Evolutionary conservation across 2,113 vertebrate genomes (phyloP), one percentile per base, ranked within the genome.

Genomic region (Nicator chloris): DNA sequence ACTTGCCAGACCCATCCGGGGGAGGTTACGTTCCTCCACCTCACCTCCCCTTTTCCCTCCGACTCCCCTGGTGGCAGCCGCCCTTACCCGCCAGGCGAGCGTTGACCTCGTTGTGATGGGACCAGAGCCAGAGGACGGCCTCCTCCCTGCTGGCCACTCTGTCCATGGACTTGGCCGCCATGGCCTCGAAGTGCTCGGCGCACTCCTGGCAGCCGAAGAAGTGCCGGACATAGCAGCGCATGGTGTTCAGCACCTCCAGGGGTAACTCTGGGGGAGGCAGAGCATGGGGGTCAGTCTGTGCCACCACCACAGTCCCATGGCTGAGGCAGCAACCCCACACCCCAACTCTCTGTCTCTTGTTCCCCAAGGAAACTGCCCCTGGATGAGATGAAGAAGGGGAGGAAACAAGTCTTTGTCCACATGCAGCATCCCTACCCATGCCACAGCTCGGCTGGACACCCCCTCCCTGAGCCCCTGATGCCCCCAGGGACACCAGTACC

Each of bases 131-230:
- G 73, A 98, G 95, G 7, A 98, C 50, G 0, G 99, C 98, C 2
- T 65, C 53, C 2, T 97, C 45, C 26, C 92, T 76, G 4, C 96
- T 93, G 0, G 23, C 27, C 91, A 98, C 98, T 21, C 4, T 54
- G 39, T 64, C 7, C 98, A 99, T 95, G 92, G 98, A 98, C 72
- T 98, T 95, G 1, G 82, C 64, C 0, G 99, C 99, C 99, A 99
- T 99, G 95, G 92, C 94, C 96, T 99, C 98, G 0, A 99, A 99
- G 97, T 99, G 99, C 49, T 73, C 19, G 0, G 99, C 98, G 3
- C 99, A 99, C 4, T 78, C 57, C 30, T 91, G 98, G 97, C 99
- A 99, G 90, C 99, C 98, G 0, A 99, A 99, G 97, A 99, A 99
- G 93, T 82, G 94, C 40, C 13, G 95, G 19, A 99, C 44, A 6